A percentile compares a stretch with the other conserved stretches of the same genome.
These are phyloP conservation scores for Pseudomyrmex sp. DNA, from an alignment of 1,140 invertebrate genomes.

Conservation along the genomic window DNA sequence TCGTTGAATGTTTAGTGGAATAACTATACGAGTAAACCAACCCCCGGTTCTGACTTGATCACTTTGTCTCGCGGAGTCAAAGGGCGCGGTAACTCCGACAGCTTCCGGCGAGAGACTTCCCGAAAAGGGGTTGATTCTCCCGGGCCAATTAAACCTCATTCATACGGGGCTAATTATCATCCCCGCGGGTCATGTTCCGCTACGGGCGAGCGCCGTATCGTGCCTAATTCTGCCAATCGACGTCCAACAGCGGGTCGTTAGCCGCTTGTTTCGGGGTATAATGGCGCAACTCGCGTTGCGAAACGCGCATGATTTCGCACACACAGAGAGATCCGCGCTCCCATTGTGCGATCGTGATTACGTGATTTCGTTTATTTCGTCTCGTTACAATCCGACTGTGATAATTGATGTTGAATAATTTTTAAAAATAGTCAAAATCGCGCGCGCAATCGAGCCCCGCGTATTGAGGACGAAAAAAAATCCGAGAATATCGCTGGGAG, in stretches of 20 bases:
- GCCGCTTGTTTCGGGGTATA: constrained; percentile 79
- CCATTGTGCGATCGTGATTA: constrained; percentile 67
- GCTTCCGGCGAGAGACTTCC: constrained; percentile 69
- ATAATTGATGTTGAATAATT: constrained; percentile 34
- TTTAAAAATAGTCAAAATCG: not conserved
- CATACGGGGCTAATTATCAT: constrained; percentile 82
- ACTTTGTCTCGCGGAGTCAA: constrained; percentile 79
- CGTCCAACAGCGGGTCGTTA: constrained; percentile 78
- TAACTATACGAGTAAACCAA: not conserved
- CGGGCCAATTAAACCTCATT: constrained; percentile 82
- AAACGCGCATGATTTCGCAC: constrained; percentile 70
- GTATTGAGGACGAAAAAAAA: no score
- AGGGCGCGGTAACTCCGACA: constrained; percentile 67
- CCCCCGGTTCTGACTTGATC: constrained; percentile 49
- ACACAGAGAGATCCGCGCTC: constrained; percentile 38
- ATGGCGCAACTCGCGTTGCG: constrained; percentile 68
- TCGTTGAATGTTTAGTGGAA: constrained; percentile 1
- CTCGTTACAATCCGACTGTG: constrained; percentile 39
- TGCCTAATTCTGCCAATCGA: constrained; percentile 79
- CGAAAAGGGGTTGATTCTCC: constrained; percentile 71
- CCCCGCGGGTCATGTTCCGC: constrained; percentile 70
- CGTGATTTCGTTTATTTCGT: constrained; percentile 66
- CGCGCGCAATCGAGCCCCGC: no score
- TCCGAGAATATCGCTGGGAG: no score
- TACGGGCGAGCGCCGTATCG: constrained; percentile 70